Conservation (phyloP, 2,888 invertebrate genomes). For the Dorcus hopei region DNA sequence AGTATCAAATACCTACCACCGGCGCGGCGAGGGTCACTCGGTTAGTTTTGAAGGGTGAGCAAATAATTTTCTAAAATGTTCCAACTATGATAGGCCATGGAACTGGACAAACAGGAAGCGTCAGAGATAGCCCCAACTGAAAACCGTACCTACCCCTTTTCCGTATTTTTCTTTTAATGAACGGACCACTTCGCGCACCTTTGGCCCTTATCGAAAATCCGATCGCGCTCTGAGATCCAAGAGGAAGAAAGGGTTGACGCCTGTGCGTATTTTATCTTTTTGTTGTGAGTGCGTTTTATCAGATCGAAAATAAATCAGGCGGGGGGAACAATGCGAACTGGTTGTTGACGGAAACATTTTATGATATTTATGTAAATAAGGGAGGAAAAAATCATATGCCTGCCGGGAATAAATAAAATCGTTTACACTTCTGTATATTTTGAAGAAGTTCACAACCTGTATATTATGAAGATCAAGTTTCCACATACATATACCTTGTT, state of each 20-base stretch:
- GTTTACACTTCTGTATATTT: too few relatives aligned
- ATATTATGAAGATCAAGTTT: too few relatives aligned
- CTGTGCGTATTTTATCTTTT: constrained; percentile 16
- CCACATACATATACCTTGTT: too few relatives aligned
- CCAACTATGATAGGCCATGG: neutral
- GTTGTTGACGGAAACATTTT: constrained; percentile 9
- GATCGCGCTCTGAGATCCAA: constrained; percentile 19
- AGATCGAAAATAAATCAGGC: constrained; percentile 24
- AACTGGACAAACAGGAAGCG: constrained; percentile 27
- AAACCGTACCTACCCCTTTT: constrained; percentile 13
- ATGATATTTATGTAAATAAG: neutral
- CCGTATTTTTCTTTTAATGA: constrained; percentile 5
- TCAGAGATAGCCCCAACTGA: constrained; percentile 7
- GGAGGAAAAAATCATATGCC: too few relatives aligned
- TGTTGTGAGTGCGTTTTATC: constrained; percentile 15
- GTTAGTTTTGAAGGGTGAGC: neutral
- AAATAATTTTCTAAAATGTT: neutral
- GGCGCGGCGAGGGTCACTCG: neutral
- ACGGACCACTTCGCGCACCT: constrained; percentile 3
- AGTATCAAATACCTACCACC: neutral
- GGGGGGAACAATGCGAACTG: constrained; percentile 5
- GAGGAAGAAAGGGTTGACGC: constrained; percentile 24
- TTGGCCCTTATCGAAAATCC: constrained; percentile 21
- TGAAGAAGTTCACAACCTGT: too few relatives aligned
- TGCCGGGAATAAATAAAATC: too few relatives aligned